Percentiles rank a stretch among this genome's conserved stretches.
Evolutionary conservation across 2,888 invertebrate genomes (phyloP).

Genomic region (Cactoblastis cactorum): DNA sequence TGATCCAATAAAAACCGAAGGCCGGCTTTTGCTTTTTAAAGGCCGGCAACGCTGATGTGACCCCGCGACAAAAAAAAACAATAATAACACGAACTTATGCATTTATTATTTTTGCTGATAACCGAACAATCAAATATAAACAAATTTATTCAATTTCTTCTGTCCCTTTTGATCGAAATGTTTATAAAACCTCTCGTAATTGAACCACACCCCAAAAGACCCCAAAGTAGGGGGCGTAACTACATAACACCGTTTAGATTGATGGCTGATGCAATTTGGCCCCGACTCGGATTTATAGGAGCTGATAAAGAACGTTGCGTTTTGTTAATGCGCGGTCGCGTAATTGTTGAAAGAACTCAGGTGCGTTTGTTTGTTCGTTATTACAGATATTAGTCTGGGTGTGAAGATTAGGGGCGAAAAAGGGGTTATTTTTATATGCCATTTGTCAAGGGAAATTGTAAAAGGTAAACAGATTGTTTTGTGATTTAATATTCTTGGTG

Average conservation of each 20-base stretch:
- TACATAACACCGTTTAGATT: conserved; percentile 72
- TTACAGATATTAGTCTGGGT: neutral
- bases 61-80: too few relatives aligned
- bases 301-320: conserved; percentile 62
- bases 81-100: too few relatives aligned
- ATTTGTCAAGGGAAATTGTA: neutral
- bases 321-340: conserved; percentile 46
- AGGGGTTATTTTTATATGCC: neutral
- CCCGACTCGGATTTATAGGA: conserved; percentile 69
- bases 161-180: too few relatives aligned
- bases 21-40: too few relatives aligned
- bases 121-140: too few relatives aligned
- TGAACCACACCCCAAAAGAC: conserved; percentile 28
- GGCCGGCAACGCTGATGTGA: too few relatives aligned
- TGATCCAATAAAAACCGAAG: too few relatives aligned
- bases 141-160: too few relatives aligned
- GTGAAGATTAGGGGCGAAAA: neutral
- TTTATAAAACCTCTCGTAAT: conserved; percentile 27
- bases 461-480: too few relatives aligned
- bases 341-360: conserved; percentile 28
- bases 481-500: too few relatives aligned
- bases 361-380: conserved; percentile 5
- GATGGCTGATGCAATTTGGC: conserved; percentile 76
- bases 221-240: conserved; percentile 60
- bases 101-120: too few relatives aligned